Evolutionary conservation across 2,888 invertebrate genomes (phyloP).

Genomic region (Diaphora mendica): DNA sequence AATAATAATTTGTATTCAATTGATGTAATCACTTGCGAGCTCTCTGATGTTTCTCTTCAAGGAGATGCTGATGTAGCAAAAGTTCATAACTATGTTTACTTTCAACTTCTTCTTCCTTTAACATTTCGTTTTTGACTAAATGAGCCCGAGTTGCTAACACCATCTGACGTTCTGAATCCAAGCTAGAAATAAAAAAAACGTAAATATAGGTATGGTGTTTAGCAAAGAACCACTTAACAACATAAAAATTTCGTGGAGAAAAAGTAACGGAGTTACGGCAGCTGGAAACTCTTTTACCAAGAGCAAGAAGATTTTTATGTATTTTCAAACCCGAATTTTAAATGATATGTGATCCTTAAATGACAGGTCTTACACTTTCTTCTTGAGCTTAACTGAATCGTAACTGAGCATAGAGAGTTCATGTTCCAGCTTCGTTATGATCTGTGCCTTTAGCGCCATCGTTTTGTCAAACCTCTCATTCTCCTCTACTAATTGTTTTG

Average conservation of each 20-base stretch:
- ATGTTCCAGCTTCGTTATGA: conserved; percentile 63
- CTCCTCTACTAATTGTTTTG: conserved; percentile 63
- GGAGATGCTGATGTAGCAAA: conserved; percentile 77
- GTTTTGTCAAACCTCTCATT: conserved; percentile 61
- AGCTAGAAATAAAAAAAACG: conserved; percentile 52
- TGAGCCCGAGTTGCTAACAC: conserved; percentile 81
- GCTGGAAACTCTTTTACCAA: background rate
- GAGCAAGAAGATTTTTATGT: no score
- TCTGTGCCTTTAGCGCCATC: conserved; percentile 63
- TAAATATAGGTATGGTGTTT: background rate
- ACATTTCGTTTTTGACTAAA: conserved; percentile 73
- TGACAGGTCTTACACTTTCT: conserved; percentile 67
- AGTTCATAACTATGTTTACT: conserved; percentile 73
- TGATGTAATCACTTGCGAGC: conserved; percentile 69
- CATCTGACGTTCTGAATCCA: conserved; percentile 85
- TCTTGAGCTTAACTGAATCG: conserved; percentile 59
- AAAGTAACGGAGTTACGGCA: background rate
- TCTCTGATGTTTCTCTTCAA: conserved; percentile 84
- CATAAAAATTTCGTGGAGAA: accelerated
- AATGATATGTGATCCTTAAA: background rate
- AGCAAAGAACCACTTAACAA: background rate
- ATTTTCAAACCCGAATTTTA: background rate
- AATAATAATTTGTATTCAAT: background rate
- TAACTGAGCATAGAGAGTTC: conserved; percentile 53
- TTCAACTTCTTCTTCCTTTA: conserved; percentile 80